These are phyloP conservation scores for Phainopepla nitens DNA, from an alignment of 2,113 vertebrate species.

Conservation along the genomic window DNA sequence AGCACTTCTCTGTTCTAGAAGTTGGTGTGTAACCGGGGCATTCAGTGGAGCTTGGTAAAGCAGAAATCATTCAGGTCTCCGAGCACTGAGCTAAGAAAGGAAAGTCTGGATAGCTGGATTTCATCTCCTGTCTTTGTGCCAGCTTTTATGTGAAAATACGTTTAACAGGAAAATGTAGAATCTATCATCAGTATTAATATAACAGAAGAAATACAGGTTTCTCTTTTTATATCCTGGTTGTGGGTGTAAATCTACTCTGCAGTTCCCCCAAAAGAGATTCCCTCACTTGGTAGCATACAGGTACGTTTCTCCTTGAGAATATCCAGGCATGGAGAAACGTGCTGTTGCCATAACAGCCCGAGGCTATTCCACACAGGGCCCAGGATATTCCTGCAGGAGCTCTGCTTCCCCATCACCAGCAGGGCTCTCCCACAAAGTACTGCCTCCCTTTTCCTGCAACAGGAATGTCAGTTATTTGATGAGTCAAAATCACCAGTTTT, in stretches of 20 bases:
- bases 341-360: not conserved
- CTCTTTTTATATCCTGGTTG: not conserved
- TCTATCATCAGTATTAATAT: not conserved
- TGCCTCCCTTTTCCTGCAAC: not conserved
- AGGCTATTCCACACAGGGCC: accelerated
- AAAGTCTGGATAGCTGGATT: not conserved
- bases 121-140: not conserved
- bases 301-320: not conserved
- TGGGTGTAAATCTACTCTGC: not conserved
- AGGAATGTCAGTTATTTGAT: not conserved
- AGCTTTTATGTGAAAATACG: not conserved
- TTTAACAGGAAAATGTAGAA: not conserved
- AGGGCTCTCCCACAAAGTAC: not conserved
- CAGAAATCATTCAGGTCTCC: not conserved
- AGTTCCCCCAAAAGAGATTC: not conserved
- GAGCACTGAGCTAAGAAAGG: not conserved
- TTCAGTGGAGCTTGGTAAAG: not conserved
- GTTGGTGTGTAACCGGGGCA: not conserved
- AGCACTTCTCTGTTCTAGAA: not conserved
- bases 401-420: not conserved
- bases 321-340: not conserved
- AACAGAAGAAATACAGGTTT: not conserved
- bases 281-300: not conserved
- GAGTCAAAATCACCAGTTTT: not conserved
- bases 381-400: not conserved